Percentiles rank a stretch among this genome's conserved stretches.
Conservation (phyloP, 2,113 vertebrate genomes). For the Thalassarche chlororhynchos region DNA sequence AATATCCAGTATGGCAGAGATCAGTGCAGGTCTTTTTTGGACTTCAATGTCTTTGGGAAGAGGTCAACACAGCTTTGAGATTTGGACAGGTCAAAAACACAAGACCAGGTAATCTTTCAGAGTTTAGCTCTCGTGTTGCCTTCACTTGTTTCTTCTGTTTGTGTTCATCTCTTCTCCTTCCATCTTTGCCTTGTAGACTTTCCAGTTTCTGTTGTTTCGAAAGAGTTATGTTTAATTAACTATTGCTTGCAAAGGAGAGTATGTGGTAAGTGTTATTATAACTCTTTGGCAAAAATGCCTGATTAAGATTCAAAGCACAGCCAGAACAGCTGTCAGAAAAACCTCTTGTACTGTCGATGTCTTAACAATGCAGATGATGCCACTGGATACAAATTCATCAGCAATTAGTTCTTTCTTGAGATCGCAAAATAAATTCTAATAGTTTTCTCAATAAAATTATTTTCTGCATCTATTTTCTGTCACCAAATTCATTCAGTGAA, state of each 20-base stretch:
- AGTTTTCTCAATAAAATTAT: background rate
- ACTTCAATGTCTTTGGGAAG: background rate
- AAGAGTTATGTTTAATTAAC: background rate
- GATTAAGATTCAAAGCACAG: slow-evolving; percentile 33
- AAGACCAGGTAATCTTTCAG: no score
- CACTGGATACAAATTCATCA: slow-evolving; percentile 12
- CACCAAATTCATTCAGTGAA: background rate
- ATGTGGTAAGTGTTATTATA: background rate
- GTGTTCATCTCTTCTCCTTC: background rate
- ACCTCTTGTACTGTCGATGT: background rate
- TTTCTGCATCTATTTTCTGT: background rate
- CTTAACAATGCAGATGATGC: background rate
- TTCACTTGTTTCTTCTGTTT: background rate
- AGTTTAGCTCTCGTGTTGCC: background rate
- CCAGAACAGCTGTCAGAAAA: slow-evolving; percentile 8
- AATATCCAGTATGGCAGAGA: background rate
- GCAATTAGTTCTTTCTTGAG: background rate
- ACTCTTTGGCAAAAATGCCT: background rate
- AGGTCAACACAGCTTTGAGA: background rate
- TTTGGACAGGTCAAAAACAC: background rate
- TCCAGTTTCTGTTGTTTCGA: background rate
- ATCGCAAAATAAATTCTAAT: background rate
- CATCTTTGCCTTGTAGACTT: background rate
- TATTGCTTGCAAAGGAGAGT: background rate
- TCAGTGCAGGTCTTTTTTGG: background rate